Evolutionary conservation across 1,140 invertebrate species (phyloP), one percentile per base, ranked within the genome.

Genomic region (Bombus waltoni): DNA sequence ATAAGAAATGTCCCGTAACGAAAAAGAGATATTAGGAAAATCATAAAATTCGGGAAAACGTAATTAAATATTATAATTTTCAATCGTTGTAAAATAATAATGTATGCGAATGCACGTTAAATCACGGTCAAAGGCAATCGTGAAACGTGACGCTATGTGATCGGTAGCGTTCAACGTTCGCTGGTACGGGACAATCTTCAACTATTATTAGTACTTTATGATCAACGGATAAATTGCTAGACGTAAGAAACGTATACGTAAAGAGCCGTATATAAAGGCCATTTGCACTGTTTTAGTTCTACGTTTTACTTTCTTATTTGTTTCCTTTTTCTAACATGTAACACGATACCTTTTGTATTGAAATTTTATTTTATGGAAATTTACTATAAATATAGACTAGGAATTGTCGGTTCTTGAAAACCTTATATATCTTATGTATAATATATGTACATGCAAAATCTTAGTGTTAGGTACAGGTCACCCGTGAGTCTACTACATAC

Each of bases 141-240:
- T 22, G 35, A 66, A 68, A 75, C 25, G 22, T 32, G 70, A 74
- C 59, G 35, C 47, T 13, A 44, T 71, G 70, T 15, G 28, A 38
- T 22, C 22, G 4, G 15, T 25, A 28, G 18, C 18, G 47, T 71
- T n/a, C 28, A 57, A 57, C 11, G 2, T n/a, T 70, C 65, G 10
- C 38, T 59, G 10, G 28, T 25, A 72, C 28, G 35, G 47, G 10
- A 68, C 65, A 44, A 80, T 79, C 22, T 8, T 38, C 47, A 53
- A 32, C 40, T 74, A 74, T 82, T 74, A 65, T 82, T 82, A 74
- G 57, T 73, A 65, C 15, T 82, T 82, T 74, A 82, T 40, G 80
- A 74, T 82, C 40, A 42, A 44, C n/a, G 47, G 40, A 47, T 9
- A 40, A 18, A 25, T n/a, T 57, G 25, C 57, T 57, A 70, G 28